These are phyloP conservation scores for Montipora foliosa DNA, from an alignment of 64 coral and sea anemone genomes.

Conservation along the genomic window DNA sequence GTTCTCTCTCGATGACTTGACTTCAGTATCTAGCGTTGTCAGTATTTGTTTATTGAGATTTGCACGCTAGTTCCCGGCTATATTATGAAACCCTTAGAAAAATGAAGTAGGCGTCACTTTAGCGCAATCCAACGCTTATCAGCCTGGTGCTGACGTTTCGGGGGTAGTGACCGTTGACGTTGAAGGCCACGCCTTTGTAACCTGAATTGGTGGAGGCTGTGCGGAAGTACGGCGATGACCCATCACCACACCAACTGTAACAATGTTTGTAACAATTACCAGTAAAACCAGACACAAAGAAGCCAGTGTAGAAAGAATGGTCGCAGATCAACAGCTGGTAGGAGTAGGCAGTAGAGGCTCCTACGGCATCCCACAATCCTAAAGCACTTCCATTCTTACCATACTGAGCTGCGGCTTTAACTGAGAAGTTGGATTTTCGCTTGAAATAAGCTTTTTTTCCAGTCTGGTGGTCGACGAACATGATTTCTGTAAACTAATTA, in stretches of 20 bases:
- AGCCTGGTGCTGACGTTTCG: no score
- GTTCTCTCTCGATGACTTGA: no score
- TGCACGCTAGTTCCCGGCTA: no score
- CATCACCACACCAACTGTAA: not conserved
- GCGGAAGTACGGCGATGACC: not conserved
- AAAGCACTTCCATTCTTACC: not conserved
- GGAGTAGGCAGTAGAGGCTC: not conserved
- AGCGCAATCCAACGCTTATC: no score
- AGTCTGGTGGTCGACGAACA: slow-evolving; percentile 26
- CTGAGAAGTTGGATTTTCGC: not conserved
- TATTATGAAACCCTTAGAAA: no score
- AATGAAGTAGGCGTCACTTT: no score
- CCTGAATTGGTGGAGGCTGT: not conserved
- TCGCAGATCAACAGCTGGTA: slow-evolving; percentile 61
- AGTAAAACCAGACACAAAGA: slow-evolving; percentile 33
- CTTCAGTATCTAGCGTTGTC: no score
- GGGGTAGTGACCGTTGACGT: no score
- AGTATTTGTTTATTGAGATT: no score
- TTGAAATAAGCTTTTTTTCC: not conserved
- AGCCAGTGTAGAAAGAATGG: not conserved
- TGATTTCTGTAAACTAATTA: slow-evolving; percentile 32
- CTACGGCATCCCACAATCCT: slow-evolving; percentile 43
- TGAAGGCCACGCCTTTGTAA: not conserved
- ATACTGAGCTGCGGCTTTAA: not conserved
- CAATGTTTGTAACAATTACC: slow-evolving; percentile 15